A percentile compares a stretch with the other conserved stretches of the same genome.
phyloP scores from a whole-genome alignment of 2,888 invertebrate species.

The Sisyra nigra region DNA sequence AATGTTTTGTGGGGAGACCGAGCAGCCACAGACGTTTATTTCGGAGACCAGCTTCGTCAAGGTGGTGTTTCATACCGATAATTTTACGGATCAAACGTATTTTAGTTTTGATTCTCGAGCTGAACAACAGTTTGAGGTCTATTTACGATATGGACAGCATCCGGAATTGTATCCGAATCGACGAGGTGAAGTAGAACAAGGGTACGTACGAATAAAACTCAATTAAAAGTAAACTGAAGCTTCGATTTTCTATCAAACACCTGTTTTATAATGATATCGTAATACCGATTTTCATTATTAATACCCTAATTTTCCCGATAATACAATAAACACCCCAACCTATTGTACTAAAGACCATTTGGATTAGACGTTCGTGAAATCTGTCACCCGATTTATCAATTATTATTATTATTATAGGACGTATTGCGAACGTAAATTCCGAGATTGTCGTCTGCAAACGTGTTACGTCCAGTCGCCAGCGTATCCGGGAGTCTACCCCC shows the following conservation, averaged over 20 bases:
- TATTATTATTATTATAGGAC: slow-evolving; percentile 42
- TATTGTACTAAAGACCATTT: too few species aligned
- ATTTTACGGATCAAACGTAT: slow-evolving; percentile 84
- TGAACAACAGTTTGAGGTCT: slow-evolving; percentile 82
- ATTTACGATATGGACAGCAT: slow-evolving; percentile 82
- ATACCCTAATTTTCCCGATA: too few species aligned
- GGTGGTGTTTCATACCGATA: slow-evolving; percentile 80
- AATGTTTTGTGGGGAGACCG: slow-evolving; percentile 84
- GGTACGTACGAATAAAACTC: slow-evolving; percentile 30
- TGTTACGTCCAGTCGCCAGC: slow-evolving; percentile 91
- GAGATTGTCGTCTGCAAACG: slow-evolving; percentile 76
- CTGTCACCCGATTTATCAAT: too few species aligned
- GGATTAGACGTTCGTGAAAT: too few species aligned
- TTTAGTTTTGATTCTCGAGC: slow-evolving; percentile 76
- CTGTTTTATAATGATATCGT: too few species aligned
- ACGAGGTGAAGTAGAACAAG: slow-evolving; percentile 73
- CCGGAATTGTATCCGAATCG: slow-evolving; percentile 84
- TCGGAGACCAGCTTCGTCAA: slow-evolving; percentile 88
- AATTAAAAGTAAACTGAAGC: too few species aligned
- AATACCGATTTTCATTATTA: too few species aligned
- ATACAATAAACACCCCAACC: too few species aligned
- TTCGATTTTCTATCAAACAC: too few species aligned
- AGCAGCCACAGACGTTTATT: slow-evolving; percentile 87
- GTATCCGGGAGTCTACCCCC: slow-evolving; percentile 82
- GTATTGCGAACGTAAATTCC: slow-evolving; percentile 75